Conservation (phyloP, 2,888 invertebrate species). For the Xylota segnis region DNA sequence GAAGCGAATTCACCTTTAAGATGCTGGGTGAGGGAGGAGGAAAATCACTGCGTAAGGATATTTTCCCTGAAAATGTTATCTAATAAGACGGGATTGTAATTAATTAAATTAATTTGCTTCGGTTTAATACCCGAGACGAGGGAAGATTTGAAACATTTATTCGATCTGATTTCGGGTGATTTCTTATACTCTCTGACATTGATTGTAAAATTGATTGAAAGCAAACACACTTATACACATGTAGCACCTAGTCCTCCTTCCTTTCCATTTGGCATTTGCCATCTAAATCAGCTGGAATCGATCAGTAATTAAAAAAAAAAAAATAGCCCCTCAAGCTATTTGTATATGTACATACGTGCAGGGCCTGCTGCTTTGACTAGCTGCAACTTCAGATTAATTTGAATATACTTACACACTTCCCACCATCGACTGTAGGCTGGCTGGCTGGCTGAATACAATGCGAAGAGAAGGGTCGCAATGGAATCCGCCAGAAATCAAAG, state of each 20-base stretch:
- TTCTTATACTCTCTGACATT: slow-evolving; percentile 38
- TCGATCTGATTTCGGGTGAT: slow-evolving; percentile 8
- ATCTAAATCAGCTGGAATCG: slow-evolving; percentile 47
- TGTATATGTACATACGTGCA: not conserved
- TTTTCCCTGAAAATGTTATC: slow-evolving; percentile 77
- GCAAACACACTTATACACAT: not conserved
- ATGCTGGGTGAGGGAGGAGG: too few species aligned
- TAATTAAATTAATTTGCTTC: slow-evolving; percentile 85
- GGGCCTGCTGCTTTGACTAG: not conserved
- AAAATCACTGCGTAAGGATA: slow-evolving; percentile 53
- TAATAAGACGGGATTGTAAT: slow-evolving; percentile 85
- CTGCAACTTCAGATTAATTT: slow-evolving; percentile 56
- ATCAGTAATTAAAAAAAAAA: slow-evolving; percentile 58
- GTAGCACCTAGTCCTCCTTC: too few species aligned
- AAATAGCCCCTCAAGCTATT: not conserved
- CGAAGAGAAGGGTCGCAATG: slow-evolving; percentile 2
- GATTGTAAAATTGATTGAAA: slow-evolving; percentile 40
- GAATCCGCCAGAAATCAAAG: slow-evolving; percentile 18
- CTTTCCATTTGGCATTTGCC: not conserved
- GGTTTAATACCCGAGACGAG: slow-evolving; percentile 78
- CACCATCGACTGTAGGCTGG: not conserved
- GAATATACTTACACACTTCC: slow-evolving; percentile 55
- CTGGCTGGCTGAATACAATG: too few species aligned
- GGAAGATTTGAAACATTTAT: slow-evolving; percentile 17
- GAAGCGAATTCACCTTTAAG: slow-evolving; percentile 38